Base-by-base conservation (phyloP, 2,888 invertebrate species). In the Agonopterix heracliana region DNA sequence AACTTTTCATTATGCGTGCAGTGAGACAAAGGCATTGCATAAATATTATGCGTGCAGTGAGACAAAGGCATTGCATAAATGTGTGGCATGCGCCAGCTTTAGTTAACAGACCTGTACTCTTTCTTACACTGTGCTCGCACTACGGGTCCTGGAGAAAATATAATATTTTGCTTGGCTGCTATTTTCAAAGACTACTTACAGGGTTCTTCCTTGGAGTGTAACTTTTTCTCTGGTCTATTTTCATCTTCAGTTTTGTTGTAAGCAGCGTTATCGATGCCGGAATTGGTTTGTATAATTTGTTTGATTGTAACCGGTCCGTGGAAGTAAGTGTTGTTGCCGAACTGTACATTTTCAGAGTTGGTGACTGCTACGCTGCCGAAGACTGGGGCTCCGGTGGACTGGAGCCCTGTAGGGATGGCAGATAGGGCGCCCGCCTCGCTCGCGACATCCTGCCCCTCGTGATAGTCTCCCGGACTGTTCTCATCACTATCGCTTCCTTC, bases 231-330 rank as follows among this genome's bases (percentile, higher is more conserved):
- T 26, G 43, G 12, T 2, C 2, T n/a, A 42, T 38, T 54, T 43
- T 79, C 78, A 48, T 72, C 69, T 14, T 81, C 81, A 44, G 73
- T 71, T 51, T 61, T 69, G 8, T 61, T 63, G 55, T 78, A 87
- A 0, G 78, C 72, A 26, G 59, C 56, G 61, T 88, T 87, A 9
- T 81, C 84, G 38, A 79, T 54, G 5, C 83, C 86, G 38, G 64
- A 50, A 54, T 71, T 71, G 51, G 71, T 72, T 12, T 93, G 91
- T 49, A 94, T 86, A 56, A 94, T 89, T 71, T 94, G 94, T 68
- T 93, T 94, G 59, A 95, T 94, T 35, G 92, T 93, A 11, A 95
- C 94, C 44, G 94, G 94, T 5, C 94, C 94, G 67, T 94, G 92
- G 66, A 94, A 94, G n/a, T 40, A 38, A 8, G 10, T 42, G 93